phyloP scores from a whole-genome alignment of 1,140 invertebrate genomes.

The Papilio polyxenes region DNA sequence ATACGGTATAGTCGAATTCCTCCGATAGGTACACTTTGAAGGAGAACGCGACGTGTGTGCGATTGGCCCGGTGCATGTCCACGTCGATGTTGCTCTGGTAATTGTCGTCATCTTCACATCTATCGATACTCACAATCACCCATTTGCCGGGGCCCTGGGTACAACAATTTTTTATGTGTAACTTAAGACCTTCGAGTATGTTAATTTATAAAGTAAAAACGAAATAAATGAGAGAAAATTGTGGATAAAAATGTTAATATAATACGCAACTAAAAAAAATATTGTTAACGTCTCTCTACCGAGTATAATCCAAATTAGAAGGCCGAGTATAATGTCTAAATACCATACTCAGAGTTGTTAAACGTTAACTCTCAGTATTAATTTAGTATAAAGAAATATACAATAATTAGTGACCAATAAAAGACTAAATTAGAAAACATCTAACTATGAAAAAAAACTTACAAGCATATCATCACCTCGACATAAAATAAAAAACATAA shows the following conservation, averaged over 20 bases:
- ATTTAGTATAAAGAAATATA: neutral
- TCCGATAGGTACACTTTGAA: conserved; percentile 40
- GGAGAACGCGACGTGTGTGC: conserved; percentile 67
- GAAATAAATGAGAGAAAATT: neutral
- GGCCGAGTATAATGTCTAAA: no score
- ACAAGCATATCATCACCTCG: conserved; percentile 21
- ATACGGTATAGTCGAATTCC: conserved; percentile 43
- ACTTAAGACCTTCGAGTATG: neutral
- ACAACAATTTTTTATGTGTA: neutral
- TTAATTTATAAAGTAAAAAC: neutral
- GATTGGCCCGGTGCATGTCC: conserved; percentile 62
- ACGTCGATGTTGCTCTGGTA: conserved; percentile 52
- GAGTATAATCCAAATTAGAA: no score
- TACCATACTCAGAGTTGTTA: no score
- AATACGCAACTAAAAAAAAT: no score
- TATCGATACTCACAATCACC: conserved; percentile 53
- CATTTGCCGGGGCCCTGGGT: conserved; percentile 63
- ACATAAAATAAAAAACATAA: conserved; percentile 1
- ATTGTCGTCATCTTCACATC: conserved; percentile 50
- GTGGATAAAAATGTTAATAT: no score
- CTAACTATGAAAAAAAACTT: neutral
- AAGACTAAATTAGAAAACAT: neutral
- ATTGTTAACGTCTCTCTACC: no score
- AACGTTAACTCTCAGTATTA: neutral
- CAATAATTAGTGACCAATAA: neutral